These are phyloP conservation scores for Drosophila albomicans DNA, from an alignment of 1,140 invertebrate genomes.

Conservation along the genomic window DNA sequence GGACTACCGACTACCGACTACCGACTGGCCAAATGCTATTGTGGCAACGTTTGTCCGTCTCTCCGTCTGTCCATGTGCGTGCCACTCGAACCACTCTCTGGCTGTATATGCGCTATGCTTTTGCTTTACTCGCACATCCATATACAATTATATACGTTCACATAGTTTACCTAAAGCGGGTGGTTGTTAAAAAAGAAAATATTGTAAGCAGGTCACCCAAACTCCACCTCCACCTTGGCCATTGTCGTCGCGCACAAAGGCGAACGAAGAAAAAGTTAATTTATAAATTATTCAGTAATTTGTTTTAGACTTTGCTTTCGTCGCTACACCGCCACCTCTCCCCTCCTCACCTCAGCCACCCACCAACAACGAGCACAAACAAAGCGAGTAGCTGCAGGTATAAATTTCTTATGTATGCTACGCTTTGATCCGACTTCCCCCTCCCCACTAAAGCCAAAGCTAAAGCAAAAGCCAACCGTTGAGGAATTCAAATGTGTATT, in stretches of 20 bases:
- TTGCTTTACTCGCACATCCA: constrained; percentile 1
- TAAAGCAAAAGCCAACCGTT: constrained; percentile 3
- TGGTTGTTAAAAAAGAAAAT: constrained; percentile 40
- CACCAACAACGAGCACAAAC: constrained; percentile 49
- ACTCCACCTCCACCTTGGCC: constrained; percentile 4
- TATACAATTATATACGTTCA: constrained; percentile 13
- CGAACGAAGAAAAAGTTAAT: constrained; percentile 74
- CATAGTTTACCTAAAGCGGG: constrained; percentile 22
- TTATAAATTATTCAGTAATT: constrained; percentile 83
- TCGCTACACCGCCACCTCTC: constrained; percentile 10
- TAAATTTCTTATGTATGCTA: constrained; percentile 72
- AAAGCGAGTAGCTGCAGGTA: constrained; percentile 41
- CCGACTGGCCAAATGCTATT: constrained; percentile 28
- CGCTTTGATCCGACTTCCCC: constrained; percentile 62
- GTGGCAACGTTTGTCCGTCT: constrained; percentile 7
- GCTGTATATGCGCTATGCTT: not conserved
- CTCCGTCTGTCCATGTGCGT: constrained; percentile 33
- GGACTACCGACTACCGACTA: too few species aligned
- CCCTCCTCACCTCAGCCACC: not conserved
- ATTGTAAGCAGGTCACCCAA: constrained; percentile 37
- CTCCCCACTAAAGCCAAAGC: not conserved
- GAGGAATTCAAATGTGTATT: constrained; percentile 70
- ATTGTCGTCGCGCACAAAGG: constrained; percentile 66
- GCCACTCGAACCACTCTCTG: constrained; percentile 14
- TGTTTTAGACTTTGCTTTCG: constrained; percentile 78